Percentiles rank a stretch among this genome's conserved stretches.
These are phyloP conservation scores for Lates calcarifer DNA, from an alignment of 2,113 vertebrate species.

Conservation along the genomic window DNA sequence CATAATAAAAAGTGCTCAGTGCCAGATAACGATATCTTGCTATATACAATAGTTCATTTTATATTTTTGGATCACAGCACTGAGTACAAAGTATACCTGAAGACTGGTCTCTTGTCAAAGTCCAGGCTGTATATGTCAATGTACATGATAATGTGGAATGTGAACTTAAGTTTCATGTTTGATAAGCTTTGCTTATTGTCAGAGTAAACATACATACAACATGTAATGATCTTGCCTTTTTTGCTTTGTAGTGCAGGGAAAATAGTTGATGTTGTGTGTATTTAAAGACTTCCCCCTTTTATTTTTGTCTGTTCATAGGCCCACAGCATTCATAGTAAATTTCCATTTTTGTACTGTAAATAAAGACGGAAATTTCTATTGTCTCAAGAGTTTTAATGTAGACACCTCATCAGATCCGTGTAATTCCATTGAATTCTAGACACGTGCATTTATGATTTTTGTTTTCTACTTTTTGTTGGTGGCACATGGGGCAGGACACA, in stretches of 20 bases:
- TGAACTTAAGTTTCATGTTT: constrained; percentile 45
- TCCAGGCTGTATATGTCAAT: constrained; percentile 60
- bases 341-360: constrained; percentile 82
- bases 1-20: constrained; percentile 64
- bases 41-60: constrained; percentile 35
- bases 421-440: no score
- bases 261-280: constrained; percentile 45
- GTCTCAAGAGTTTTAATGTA: constrained; percentile 25
- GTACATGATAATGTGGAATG: constrained; percentile 64
- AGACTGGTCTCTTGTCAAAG: constrained; percentile 36
- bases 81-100: constrained; percentile 50
- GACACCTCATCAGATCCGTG: not conserved
- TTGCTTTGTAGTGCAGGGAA: constrained; percentile 47
- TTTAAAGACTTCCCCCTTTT: constrained; percentile 29
- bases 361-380: constrained; percentile 70
- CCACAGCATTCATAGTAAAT: constrained; percentile 49
- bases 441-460: not conserved
- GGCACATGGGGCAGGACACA: not conserved
- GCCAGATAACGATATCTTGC: constrained; percentile 56
- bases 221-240: constrained; percentile 26
- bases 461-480: not conserved
- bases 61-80: constrained; percentile 67
- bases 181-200: constrained; percentile 51
- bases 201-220: constrained; percentile 37
- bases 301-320: constrained; percentile 50